These are phyloP conservation scores for Maniola jurtina DNA, from an alignment of 1,140 invertebrate genomes.

Conservation along the genomic window DNA sequence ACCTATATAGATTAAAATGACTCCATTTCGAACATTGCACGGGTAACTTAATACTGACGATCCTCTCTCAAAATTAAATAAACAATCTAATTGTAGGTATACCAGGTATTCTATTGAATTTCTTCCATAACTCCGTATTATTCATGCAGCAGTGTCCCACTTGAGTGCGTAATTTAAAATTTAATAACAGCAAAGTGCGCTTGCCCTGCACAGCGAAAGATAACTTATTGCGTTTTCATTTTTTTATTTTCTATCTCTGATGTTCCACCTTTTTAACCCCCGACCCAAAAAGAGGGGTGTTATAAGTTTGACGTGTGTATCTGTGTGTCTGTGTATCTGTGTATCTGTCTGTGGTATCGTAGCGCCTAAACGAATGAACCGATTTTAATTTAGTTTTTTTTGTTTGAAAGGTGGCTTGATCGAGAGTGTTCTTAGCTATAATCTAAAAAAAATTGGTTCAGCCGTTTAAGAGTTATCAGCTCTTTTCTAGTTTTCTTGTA, in stretches of 20 bases:
- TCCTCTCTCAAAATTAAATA: slow-evolving; percentile 15
- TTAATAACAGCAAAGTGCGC: slow-evolving; percentile 44
- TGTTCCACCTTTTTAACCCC: slow-evolving; percentile 27
- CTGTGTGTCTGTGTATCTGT: too few relatives aligned
- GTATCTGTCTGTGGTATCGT: too few relatives aligned
- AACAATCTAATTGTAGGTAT: slow-evolving; percentile 29
- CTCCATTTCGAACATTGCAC: neutral
- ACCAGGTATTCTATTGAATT: slow-evolving; percentile 33
- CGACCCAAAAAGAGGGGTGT: too few relatives aligned
- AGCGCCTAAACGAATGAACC: too few relatives aligned
- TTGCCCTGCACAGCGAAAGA: slow-evolving; percentile 32
- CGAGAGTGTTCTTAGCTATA: too few relatives aligned
- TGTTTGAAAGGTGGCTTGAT: too few relatives aligned
- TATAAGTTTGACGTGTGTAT: too few relatives aligned
- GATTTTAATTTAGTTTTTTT: too few relatives aligned
- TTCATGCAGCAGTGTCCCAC: slow-evolving; percentile 53
- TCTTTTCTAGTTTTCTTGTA: too few relatives aligned
- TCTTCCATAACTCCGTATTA: slow-evolving; percentile 44
- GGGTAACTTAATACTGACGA: slow-evolving; percentile 1
- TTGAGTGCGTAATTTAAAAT: slow-evolving; percentile 56
- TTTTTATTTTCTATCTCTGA: slow-evolving; percentile 26
- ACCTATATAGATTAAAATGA: too few relatives aligned
- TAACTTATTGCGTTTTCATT: slow-evolving; percentile 33
- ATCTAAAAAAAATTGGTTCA: too few relatives aligned
- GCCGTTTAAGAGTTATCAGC: too few relatives aligned